Percentiles rank a stretch among this genome's conserved stretches.
Evolutionary conservation across 1,140 invertebrate genomes (phyloP).

Genomic region (Drosophila willistoni): DNA sequence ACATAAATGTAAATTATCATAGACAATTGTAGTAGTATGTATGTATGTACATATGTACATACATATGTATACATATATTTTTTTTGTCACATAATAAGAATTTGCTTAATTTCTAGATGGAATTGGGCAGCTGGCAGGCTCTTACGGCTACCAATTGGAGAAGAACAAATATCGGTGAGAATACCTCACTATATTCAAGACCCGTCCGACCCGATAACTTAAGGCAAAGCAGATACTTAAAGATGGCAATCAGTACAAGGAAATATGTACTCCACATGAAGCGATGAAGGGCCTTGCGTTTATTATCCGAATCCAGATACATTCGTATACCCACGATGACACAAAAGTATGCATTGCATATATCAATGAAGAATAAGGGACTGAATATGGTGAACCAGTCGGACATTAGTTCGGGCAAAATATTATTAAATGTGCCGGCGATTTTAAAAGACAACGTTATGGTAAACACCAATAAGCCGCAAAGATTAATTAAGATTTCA

Average conservation of each 20-base stretch:
- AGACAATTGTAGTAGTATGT: too few relatives aligned
- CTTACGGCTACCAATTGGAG: conserved; percentile 94
- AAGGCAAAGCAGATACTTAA: conserved; percentile 95
- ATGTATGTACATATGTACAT: too few relatives aligned
- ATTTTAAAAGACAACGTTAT: conserved; percentile 91
- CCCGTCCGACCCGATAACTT: conserved; percentile 91
- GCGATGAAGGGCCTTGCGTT: conserved; percentile 89
- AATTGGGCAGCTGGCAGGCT: conserved; percentile 92
- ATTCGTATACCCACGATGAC: conserved; percentile 96
- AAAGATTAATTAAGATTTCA: conserved; percentile 95
- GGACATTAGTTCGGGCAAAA: conserved; percentile 67
- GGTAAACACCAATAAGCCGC: conserved; percentile 92
- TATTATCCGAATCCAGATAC: conserved; percentile 91
- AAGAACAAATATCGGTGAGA: conserved; percentile 95
- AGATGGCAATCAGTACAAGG: conserved; percentile 93
- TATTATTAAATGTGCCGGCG: conserved; percentile 86
- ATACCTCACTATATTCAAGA: conserved; percentile 95
- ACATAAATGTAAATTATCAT: too few relatives aligned
- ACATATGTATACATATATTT: too few relatives aligned
- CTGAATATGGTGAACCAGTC: conserved; percentile 94
- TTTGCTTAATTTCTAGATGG: conserved; percentile 44
- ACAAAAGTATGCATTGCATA: conserved; percentile 96
- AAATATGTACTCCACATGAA: conserved; percentile 94
- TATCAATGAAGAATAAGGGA: conserved; percentile 95
- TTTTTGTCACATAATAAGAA: too few relatives aligned